phyloP scores from a whole-genome alignment of 2,888 invertebrate genomes.

The Prenolepis imparis region DNA sequence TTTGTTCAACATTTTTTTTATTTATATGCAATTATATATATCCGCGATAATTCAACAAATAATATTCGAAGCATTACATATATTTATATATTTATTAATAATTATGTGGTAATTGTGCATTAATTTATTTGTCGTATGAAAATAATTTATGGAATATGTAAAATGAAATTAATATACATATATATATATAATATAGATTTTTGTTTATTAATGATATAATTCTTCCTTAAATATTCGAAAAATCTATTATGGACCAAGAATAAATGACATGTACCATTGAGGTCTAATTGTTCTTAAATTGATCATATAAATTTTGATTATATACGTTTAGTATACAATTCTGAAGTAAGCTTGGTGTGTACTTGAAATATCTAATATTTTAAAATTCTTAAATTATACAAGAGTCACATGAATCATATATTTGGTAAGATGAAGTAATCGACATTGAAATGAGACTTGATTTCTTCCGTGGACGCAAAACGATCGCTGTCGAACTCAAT shows the following conservation, averaged over 20 bases:
- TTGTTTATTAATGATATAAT: neutral
- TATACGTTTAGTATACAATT: neutral
- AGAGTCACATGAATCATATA: neutral
- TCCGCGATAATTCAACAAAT: neutral
- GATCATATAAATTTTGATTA: too few species aligned
- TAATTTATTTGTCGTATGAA: neutral
- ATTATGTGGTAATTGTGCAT: neutral
- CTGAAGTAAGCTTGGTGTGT: neutral
- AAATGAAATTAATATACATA: neutral
- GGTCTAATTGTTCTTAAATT: too few species aligned
- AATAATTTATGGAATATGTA: neutral
- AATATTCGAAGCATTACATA: neutral
- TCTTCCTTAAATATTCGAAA: neutral
- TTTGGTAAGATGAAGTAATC: constrained; percentile 13
- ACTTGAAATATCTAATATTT: neutral
- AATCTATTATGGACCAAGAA: neutral
- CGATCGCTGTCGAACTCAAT: neutral
- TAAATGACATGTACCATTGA: neutral
- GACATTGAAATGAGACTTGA: neutral
- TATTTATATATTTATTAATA: neutral
- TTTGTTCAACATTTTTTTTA: neutral
- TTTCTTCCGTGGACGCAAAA: neutral
- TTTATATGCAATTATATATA: neutral
- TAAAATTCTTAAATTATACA: neutral
- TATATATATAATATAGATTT: neutral